phyloP scores from a whole-genome alignment of 92 coral and sea anemone species.

The Zoanthus sansibaricus region DNA sequence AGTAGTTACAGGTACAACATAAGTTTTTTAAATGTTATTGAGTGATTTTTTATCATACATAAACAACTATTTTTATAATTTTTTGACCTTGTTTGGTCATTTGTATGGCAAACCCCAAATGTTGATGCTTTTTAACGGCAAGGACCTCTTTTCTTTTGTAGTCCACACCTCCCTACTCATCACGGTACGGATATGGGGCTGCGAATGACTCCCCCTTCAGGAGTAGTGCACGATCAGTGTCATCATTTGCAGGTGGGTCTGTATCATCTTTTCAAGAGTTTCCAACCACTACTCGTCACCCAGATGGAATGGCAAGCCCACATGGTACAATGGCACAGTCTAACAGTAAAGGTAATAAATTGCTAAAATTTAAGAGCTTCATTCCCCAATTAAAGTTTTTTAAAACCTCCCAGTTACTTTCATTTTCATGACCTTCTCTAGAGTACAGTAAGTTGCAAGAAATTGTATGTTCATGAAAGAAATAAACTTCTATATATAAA shows the following conservation, averaged over 20 bases:
- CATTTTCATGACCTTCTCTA: too few relatives aligned
- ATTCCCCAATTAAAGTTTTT: neutral
- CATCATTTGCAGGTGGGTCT: slow-evolving; percentile 88
- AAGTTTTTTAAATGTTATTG: too few relatives aligned
- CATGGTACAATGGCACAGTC: slow-evolving; percentile 87
- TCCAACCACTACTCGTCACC: slow-evolving; percentile 62
- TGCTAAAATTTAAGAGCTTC: too few relatives aligned
- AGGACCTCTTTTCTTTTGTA: slow-evolving; percentile 18
- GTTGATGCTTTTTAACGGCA: neutral
- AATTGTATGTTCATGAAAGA: too few relatives aligned
- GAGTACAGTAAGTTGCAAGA: too few relatives aligned
- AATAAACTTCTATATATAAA: too few relatives aligned
- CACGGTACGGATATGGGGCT: slow-evolving; percentile 64
- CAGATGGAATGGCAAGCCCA: slow-evolving; percentile 72
- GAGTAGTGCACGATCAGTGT: slow-evolving; percentile 78
- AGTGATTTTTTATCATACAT: too few relatives aligned
- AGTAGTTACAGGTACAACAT: too few relatives aligned
- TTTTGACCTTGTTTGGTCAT: neutral
- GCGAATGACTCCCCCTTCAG: slow-evolving; percentile 77
- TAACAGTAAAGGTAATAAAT: slow-evolving; percentile 85
- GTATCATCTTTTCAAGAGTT: slow-evolving; percentile 90
- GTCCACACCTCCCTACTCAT: slow-evolving; percentile 69
- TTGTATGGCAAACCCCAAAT: neutral
- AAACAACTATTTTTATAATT: too few relatives aligned
- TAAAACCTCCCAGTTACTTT: too few relatives aligned